These are phyloP conservation scores for Macrobrachium rosenbergii DNA, from an alignment of 1,140 invertebrate species.

Conservation along the genomic window DNA sequence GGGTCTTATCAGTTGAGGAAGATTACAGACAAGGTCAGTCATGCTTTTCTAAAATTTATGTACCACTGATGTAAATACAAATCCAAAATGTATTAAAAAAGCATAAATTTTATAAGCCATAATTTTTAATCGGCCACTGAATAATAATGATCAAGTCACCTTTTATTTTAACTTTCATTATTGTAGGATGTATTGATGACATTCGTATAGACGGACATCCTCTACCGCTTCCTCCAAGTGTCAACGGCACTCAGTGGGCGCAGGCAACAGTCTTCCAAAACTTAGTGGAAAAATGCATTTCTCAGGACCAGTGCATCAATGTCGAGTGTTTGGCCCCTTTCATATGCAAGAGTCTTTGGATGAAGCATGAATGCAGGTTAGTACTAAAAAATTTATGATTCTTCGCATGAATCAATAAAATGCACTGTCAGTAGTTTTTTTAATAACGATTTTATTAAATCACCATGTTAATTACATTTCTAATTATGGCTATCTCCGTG, in stretches of 20 bases:
- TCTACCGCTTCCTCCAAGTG: slow-evolving; percentile 89
- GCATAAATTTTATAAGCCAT: too few species aligned
- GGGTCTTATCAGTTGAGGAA: slow-evolving; percentile 92
- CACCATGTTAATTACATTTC: too few species aligned
- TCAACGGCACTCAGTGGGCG: slow-evolving; percentile 95
- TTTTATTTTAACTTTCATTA: too few species aligned
- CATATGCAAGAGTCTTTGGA: slow-evolving; percentile 96
- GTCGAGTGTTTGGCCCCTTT: slow-evolving; percentile 92
- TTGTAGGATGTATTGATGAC: slow-evolving; percentile 83
- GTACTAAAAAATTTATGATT: slow-evolving; percentile 67
- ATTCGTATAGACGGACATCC: slow-evolving; percentile 92
- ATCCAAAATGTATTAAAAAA: background rate
- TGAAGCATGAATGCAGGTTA: slow-evolving; percentile 97
- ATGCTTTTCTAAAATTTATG: background rate
- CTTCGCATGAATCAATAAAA: too few species aligned
- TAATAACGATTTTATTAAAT: too few species aligned
- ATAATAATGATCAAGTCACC: too few species aligned
- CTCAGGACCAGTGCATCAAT: slow-evolving; percentile 93
- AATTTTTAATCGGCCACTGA: too few species aligned
- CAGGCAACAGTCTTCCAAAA: slow-evolving; percentile 93
- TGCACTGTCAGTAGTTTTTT: too few species aligned
- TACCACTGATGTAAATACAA: background rate
- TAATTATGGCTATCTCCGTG: too few species aligned
- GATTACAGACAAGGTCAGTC: slow-evolving; percentile 90
- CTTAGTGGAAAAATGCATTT: slow-evolving; percentile 90